These are phyloP conservation scores for Poecile montanus DNA, from an alignment of 2,797 vertebrate genomes.

Conservation along the genomic window DNA sequence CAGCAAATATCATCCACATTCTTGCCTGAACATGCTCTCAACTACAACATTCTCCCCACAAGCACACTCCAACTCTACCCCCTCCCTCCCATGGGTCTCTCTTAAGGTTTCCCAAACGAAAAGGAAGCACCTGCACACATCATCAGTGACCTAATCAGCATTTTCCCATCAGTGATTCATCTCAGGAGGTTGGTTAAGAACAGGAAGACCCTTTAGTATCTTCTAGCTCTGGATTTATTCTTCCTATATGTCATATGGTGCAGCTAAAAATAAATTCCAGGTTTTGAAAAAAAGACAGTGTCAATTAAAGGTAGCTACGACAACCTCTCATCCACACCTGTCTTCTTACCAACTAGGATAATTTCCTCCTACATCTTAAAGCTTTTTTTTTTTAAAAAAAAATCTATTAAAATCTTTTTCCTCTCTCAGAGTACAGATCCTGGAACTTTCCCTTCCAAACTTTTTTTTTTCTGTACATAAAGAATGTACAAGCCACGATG, in stretches of 20 bases:
- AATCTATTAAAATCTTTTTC: not conserved
- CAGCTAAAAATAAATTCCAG: not conserved
- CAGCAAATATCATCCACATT: fast-evolving
- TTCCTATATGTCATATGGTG: not conserved
- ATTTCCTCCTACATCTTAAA: not conserved
- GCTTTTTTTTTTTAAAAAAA: too few species aligned
- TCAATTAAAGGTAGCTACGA: not conserved
- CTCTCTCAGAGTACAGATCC: not conserved
- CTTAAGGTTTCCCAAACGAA: not conserved
- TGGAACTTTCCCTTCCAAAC: not conserved
- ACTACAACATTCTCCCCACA: fast-evolving
- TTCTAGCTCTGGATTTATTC: not conserved
- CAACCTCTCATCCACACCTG: not conserved
- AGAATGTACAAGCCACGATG: not conserved
- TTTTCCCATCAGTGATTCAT: not conserved
- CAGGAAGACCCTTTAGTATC: not conserved
- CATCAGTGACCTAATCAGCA: not conserved
- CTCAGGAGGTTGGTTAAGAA: not conserved
- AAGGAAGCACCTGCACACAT: not conserved
- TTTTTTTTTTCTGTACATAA: not conserved
- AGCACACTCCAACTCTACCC: fast-evolving
- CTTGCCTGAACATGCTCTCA: fast-evolving
- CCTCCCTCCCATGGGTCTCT: not conserved
- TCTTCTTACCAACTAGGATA: not conserved
- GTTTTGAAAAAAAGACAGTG: not conserved